These are phyloP conservation scores for Sceloporus undulatus DNA, from an alignment of 2,113 vertebrate genomes.

Conservation along the genomic window DNA sequence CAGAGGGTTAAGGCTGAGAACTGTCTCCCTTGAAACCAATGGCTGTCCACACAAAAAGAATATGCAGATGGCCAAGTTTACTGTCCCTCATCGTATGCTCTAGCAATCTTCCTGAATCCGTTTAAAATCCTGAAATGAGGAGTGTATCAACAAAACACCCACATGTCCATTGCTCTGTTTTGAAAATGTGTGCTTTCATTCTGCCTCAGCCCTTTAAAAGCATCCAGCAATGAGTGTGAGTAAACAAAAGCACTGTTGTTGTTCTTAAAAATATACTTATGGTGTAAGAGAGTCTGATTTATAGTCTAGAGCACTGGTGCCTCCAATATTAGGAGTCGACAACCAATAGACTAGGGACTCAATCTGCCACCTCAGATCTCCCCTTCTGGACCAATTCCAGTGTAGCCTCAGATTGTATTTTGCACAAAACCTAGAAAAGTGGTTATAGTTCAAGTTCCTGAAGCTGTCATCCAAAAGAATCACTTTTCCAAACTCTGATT, in stretches of 20 bases:
- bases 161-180: constrained; percentile 18
- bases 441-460: too few species aligned
- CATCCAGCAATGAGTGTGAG: constrained; percentile 7
- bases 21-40: neutral
- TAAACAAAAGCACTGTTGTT: neutral
- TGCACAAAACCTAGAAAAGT: too few species aligned
- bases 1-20: neutral
- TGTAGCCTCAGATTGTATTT: neutral
- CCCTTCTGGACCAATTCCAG: neutral
- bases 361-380: neutral
- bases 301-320: neutral
- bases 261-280: neutral
- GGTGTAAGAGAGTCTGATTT: too few species aligned
- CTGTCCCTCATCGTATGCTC: neutral
- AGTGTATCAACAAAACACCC: neutral
- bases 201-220: constrained; percentile 11
- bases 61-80: neutral
- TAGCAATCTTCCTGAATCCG: neutral
- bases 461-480: too few species aligned
- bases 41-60: neutral
- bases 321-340: neutral
- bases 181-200: constrained; percentile 6
- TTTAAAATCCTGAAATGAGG: neutral
- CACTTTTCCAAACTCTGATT: too few species aligned
- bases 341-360: neutral